A percentile compares a stretch with the other conserved stretches of the same genome.
Conservation (phyloP, 2,113 vertebrate species). For the Tragelaphus imberbis region DNA sequence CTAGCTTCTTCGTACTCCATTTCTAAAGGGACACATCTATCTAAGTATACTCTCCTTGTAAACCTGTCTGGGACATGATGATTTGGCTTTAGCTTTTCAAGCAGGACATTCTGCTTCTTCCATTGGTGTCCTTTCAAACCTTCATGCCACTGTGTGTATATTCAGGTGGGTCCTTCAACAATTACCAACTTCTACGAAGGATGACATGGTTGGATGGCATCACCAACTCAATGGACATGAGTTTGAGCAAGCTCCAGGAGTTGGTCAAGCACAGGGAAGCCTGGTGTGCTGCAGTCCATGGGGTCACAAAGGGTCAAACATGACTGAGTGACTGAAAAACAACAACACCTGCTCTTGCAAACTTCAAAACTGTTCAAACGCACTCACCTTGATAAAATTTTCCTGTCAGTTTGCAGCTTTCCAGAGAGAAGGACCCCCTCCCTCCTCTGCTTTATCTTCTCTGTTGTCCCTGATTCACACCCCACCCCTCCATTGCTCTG, state of each 20-base stretch:
- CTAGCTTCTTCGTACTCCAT: not conserved
- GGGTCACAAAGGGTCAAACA: not conserved
- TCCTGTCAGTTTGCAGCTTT: not conserved
- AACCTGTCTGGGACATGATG: not conserved
- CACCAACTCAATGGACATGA: not conserved
- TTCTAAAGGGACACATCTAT: not conserved
- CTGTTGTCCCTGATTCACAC: not conserved
- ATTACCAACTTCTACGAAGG: not conserved
- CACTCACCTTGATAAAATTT: not conserved
- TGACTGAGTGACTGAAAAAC: not conserved
- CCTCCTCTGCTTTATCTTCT: not conserved
- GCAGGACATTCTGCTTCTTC: not conserved
- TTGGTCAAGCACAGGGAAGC: not conserved
- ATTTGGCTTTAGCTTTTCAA: not conserved
- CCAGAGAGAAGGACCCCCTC: not conserved
- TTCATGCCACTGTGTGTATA: rapidly evolving
- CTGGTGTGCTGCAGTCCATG: not conserved
- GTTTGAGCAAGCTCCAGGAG: not conserved
- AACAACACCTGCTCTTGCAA: not conserved
- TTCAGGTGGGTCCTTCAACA: not conserved
- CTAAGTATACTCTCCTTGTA: not conserved
- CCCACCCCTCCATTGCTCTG: too few species aligned
- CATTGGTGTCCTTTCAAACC: not conserved
- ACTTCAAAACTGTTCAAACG: not conserved
- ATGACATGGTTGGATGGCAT: not conserved